Percentiles rank a stretch among this genome's conserved stretches.
These are phyloP conservation scores for Cephus pygmeus DNA, from an alignment of 2,888 invertebrate species.

Conservation along the genomic window DNA sequence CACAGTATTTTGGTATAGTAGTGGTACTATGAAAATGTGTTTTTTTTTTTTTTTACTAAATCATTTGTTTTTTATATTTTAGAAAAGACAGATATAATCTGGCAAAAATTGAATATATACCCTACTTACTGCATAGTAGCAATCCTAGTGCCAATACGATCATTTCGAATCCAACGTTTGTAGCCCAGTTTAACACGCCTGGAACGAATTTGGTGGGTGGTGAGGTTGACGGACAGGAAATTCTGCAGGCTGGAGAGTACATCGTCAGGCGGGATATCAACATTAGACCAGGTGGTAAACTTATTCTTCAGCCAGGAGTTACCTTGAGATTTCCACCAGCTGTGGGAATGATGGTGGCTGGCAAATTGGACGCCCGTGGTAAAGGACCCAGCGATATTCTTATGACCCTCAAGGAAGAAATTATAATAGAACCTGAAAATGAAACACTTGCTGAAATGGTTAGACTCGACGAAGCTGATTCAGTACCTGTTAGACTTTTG, in stretches of 20 bases:
- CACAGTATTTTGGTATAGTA: not conserved
- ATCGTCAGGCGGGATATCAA: constrained; percentile 94
- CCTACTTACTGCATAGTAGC: constrained; percentile 89
- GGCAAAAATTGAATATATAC: constrained; percentile 91
- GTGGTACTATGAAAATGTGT: not conserved
- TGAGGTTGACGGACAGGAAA: constrained; percentile 92
- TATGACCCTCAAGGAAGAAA: constrained; percentile 83
- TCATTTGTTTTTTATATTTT: not conserved
- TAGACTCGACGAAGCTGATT: constrained; percentile 69
- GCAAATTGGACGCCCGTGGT: constrained; percentile 86
- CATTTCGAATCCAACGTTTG: constrained; percentile 79
- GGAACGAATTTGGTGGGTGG: constrained; percentile 84
- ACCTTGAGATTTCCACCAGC: constrained; percentile 90
- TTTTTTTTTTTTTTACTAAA: not conserved
- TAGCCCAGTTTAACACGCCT: constrained; percentile 80
- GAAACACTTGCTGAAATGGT: constrained; percentile 68
- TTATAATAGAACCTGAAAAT: constrained; percentile 73
- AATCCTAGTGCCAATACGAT: constrained; percentile 89
- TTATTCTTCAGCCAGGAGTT: constrained; percentile 89
- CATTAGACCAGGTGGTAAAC: constrained; percentile 90
- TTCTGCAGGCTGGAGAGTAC: constrained; percentile 85
- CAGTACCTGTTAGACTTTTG: constrained; percentile 81
- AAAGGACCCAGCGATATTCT: constrained; percentile 82
- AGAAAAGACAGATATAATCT: constrained; percentile 94
- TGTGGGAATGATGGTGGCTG: constrained; percentile 97